Percentiles rank a stretch among this genome's conserved stretches.
Conservation (phyloP, 2,888 invertebrate genomes). For the Choreutis nemorana region DNA sequence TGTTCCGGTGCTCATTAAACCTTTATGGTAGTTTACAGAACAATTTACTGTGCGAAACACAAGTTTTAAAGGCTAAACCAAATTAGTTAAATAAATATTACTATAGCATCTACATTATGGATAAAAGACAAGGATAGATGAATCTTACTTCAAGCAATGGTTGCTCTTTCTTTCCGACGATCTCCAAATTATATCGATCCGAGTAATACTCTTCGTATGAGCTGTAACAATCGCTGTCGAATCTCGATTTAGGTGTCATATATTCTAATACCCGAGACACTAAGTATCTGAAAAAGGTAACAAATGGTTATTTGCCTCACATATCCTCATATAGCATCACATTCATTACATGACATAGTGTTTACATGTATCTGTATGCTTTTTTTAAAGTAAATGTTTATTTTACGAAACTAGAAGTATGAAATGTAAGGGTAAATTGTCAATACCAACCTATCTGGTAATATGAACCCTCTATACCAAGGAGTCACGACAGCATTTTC, state of each 20-base stretch:
- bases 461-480: slow-evolving; percentile 72
- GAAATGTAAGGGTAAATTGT: slow-evolving; percentile 2
- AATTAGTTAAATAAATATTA: slow-evolving; percentile 2
- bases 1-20: too few species aligned
- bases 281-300: slow-evolving; percentile 68
- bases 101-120: too few species aligned
- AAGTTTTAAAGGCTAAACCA: too few species aligned
- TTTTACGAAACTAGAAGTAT: not conserved
- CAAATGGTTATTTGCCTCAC: too few species aligned
- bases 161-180: slow-evolving; percentile 70
- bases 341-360: slow-evolving; percentile 1
- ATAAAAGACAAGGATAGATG: too few species aligned
- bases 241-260: slow-evolving; percentile 70
- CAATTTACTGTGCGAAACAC: too few species aligned
- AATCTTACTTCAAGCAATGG: slow-evolving; percentile 87
- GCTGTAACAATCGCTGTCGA: slow-evolving; percentile 67
- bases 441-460: slow-evolving; percentile 46
- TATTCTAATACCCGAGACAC: slow-evolving; percentile 75
- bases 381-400: not conserved
- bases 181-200: slow-evolving; percentile 73
- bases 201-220: slow-evolving; percentile 81
- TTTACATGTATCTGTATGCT: too few species aligned
- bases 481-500: slow-evolving; percentile 82
- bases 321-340: not conserved
- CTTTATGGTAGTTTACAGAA: too few species aligned